Conservation (phyloP, 2,113 vertebrate species). For the Ascaphus truei region DNA sequence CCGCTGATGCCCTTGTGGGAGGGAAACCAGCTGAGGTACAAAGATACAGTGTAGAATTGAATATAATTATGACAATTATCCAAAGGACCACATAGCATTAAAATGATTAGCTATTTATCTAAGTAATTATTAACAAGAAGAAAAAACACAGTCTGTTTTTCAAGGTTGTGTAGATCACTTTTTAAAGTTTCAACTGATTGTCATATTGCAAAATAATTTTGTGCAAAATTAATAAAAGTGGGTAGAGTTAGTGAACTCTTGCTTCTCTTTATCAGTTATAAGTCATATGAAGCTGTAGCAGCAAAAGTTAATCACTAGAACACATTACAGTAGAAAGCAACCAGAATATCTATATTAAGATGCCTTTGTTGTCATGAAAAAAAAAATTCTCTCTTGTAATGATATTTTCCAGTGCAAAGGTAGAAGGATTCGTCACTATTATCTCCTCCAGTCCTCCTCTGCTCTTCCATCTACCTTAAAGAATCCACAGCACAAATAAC, state of each 20-base stretch:
- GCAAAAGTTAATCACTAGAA: neutral
- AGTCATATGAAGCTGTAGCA: neutral
- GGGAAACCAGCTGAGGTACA: neutral
- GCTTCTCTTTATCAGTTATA: conserved; percentile 9
- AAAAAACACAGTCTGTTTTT: neutral
- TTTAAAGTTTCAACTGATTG: neutral
- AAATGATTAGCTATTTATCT: no score
- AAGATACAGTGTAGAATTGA: neutral
- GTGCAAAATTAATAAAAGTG: no score
- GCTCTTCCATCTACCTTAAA: conserved; percentile 15
- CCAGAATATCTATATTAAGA: conserved; percentile 2
- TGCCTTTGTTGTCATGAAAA: conserved; percentile 22
- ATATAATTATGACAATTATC: conserved; percentile 10
- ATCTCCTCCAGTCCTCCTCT: conserved; percentile 11
- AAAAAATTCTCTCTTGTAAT: conserved; percentile 5
- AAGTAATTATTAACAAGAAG: neutral
- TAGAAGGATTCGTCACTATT: conserved; percentile 27
- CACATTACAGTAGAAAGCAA: neutral
- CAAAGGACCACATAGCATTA: no score
- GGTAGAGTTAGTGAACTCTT: conserved; percentile 2
- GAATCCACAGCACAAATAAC: conserved; percentile 29
- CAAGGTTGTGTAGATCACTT: neutral
- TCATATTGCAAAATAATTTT: neutral
- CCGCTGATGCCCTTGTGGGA: neutral
- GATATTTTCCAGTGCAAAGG: conserved; percentile 28